Conservation (phyloP, 2,797 vertebrate species). For the Sebastes goodei region DNA sequence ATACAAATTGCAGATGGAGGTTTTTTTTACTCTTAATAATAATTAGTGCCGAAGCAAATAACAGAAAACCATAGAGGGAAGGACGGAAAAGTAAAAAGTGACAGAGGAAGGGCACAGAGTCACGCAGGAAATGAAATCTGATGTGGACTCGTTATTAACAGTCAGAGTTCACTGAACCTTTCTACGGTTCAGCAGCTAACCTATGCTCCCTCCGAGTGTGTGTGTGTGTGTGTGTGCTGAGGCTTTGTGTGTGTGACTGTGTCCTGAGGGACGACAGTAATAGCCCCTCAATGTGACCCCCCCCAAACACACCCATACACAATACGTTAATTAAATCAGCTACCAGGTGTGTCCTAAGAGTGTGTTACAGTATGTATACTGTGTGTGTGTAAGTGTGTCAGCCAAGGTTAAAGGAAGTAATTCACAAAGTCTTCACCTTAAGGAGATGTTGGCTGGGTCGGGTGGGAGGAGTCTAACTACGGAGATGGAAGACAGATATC, state of each 20-base stretch:
- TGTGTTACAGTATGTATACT: not conserved
- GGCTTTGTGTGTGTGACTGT: not conserved
- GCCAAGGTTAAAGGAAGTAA: not conserved
- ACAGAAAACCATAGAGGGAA: not conserved
- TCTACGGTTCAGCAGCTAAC: conserved; percentile 53
- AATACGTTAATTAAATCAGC: not conserved
- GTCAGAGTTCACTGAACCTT: conserved; percentile 65
- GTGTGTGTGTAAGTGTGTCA: not conserved
- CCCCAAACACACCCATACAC: not conserved
- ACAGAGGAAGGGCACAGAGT: conserved; percentile 54
- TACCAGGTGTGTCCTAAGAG: not conserved
- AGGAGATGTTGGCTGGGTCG: not conserved
- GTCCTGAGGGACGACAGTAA: conserved; percentile 3
- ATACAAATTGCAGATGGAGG: not conserved
- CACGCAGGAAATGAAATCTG: conserved; percentile 63
- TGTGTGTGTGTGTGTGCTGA: not conserved
- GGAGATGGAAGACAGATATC: not conserved
- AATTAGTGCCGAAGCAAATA: not conserved
- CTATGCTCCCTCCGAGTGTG: conserved; percentile 22
- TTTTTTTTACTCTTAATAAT: not conserved
- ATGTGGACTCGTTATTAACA: conserved; percentile 65
- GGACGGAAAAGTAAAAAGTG: conserved; percentile 11
- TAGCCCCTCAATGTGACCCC: not conserved
- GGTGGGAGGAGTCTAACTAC: not conserved
- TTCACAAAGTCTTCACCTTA: not conserved